These are phyloP conservation scores for Ectropis grisescens DNA, from an alignment of 1,140 invertebrate genomes.

Conservation along the genomic window DNA sequence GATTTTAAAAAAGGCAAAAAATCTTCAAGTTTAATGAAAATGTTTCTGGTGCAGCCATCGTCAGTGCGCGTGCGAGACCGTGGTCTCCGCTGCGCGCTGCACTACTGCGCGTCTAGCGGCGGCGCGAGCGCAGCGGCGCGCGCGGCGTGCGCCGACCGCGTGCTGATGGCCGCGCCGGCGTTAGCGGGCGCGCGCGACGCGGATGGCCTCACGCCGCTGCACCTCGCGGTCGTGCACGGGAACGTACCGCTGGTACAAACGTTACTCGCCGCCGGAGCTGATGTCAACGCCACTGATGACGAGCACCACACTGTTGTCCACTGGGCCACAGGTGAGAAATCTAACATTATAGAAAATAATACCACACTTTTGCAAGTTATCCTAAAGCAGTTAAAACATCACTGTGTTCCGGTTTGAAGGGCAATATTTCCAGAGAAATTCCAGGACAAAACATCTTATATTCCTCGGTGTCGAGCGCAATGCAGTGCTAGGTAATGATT, in stretches of 20 bases:
- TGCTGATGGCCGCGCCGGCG: conserved; percentile 82
- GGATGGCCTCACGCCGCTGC: conserved; percentile 94
- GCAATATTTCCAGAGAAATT: no score
- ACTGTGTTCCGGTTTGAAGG: no score
- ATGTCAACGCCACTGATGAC: conserved; percentile 90
- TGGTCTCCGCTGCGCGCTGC: conserved; percentile 88
- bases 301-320: conserved; percentile 97
- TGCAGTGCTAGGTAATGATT: no score
- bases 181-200: conserved; percentile 87
- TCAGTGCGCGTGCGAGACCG: conserved; percentile 79
- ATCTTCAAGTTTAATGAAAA: no score
- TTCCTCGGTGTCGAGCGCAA: no score
- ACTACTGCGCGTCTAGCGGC: conserved; percentile 88
- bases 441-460: no score
- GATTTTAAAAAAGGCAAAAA: no score
- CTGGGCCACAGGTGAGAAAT: conserved; percentile 92
- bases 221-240: conserved; percentile 93
- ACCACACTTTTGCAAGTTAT: no score
- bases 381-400: no score
- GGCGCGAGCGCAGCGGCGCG: conserved; percentile 70
- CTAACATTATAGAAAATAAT: no score
- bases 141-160: conserved; percentile 77
- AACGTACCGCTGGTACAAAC: conserved; percentile 86
- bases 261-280: conserved; percentile 84
- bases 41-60: conserved; percentile 66